Base-by-base conservation (phyloP, 2,888 invertebrate genomes). In the Lasius platythorax region DNA sequence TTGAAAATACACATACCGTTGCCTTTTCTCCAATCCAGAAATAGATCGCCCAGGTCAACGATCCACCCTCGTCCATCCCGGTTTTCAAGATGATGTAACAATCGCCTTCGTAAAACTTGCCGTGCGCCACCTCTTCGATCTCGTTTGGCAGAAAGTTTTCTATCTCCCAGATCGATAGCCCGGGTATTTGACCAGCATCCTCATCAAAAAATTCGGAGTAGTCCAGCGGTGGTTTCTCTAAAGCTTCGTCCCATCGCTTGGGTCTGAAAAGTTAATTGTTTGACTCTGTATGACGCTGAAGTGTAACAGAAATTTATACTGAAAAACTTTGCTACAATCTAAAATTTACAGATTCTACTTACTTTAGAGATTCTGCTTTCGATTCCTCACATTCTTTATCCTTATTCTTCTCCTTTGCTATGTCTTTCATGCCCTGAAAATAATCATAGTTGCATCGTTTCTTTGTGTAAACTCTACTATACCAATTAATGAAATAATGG, bases 11-110 rank as follows among this genome's bases (percentile, higher is more conserved):
- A 78, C 96, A 96, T 95, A 99, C 98, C 15, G 99, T 97, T 3
- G 99, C 98, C 93, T 98, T 97, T 86, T 97, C 98, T 50, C 99
- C 99, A 92, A 99, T 99, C 99, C 99, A 99, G 95, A 99, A 99
- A 95, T 97, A 99, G 93, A 99, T 99, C 92, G 98, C 97, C 99
- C 99, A 99, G 81, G 97, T 96, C 8, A 99, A 95, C 82, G 98
- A 97, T 15, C 98, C 97, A 91, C 97, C 96, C 75, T 98, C 98
- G 93, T 99, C 99, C 58, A 97, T 95, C 58, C 96, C 96, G 0
- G 99, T 99, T 95, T 99, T 98, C 83, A 99, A 95, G 67, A 99
- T 96, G 91, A 99, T 99, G 95, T 99, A 99, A 95, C 99, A 99
- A 95, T 99, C 99, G 6, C 98, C 99, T 95, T 99, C 99, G 94